These are phyloP conservation scores for Tuta absoluta DNA, from an alignment of 2,888 invertebrate species.

Conservation along the genomic window DNA sequence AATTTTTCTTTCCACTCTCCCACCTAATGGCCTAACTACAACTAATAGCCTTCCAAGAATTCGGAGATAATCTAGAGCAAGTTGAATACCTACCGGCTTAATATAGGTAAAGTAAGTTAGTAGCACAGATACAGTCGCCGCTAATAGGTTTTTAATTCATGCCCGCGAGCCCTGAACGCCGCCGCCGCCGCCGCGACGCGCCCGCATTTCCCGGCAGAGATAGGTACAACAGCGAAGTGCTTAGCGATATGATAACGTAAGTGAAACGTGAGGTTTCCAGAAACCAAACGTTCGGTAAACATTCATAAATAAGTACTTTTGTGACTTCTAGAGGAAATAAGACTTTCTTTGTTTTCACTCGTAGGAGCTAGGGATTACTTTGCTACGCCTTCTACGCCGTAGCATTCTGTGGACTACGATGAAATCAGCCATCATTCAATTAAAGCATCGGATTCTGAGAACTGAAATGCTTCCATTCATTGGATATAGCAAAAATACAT, in stretches of 20 bases:
- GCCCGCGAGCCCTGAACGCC: conserved; percentile 20
- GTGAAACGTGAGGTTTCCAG: too few relatives aligned
- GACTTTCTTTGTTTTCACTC: too few relatives aligned
- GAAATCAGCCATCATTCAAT: background rate
- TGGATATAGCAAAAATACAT: too few relatives aligned
- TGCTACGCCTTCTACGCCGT: conserved; percentile 1
- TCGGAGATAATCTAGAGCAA: conserved; percentile 1
- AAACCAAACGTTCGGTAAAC: too few relatives aligned
- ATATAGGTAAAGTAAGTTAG: conserved; percentile 25
- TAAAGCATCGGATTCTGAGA: too few relatives aligned
- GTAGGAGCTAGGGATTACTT: background rate
- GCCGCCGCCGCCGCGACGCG: conserved; percentile 35
- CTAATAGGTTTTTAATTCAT: conserved; percentile 71
- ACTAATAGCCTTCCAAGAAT: background rate
- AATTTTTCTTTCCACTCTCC: too few relatives aligned
- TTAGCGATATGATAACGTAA: background rate
- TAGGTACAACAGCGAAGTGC: background rate
- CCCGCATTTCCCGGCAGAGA: conserved; percentile 42
- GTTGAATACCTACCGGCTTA: conserved; percentile 16
- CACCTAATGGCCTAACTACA: background rate
- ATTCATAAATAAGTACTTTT: too few relatives aligned
- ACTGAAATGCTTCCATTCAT: too few relatives aligned
- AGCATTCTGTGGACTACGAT: background rate
- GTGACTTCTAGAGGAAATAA: too few relatives aligned
- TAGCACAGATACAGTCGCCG: conserved; percentile 33